Base-by-base conservation (phyloP, 2,797 vertebrate species). In the Cyprinella venusta region DNA sequence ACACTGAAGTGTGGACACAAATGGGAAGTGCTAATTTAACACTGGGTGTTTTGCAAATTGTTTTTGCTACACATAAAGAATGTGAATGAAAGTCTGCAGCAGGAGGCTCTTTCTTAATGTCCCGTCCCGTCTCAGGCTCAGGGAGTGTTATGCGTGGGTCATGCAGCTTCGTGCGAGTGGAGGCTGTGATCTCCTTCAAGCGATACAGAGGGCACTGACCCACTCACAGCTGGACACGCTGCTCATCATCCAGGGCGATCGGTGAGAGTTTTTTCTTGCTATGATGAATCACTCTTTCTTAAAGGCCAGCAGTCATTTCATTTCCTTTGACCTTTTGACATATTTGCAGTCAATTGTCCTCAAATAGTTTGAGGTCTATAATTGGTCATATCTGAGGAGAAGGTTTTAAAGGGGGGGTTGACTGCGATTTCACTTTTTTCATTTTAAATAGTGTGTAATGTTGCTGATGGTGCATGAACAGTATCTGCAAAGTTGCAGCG, bases 171-270 rank as follows among this genome's bases (percentile, higher is more conserved):
- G 89, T 76, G 93, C 92, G 1, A 86, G 84, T 2, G 90, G 42
- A 80, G 92, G 93, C 80, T 94, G 93, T 87, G 94, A 94, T 88
- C 90, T 96, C 69, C 90, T 95, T 30, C 90, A 91, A 71, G 94
- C 92, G 45, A 85, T 95, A 59, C 93, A 93, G 85, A 92, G 89
- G 19, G 59, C 72, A 52, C 81, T 94, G 13, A 6, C 6, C 0
- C 80, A 54, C 90, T 84, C 83, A 76, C 92, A 90, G 8, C 86
- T 96, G 85, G 90, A 95, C 89, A 92, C 93, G 18, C 85, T 96
- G 38, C 89, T 95, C 85, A 86, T 91, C 77, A 67, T 95, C 82
- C 52, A 94, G 70, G 92, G 93, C 81, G 93, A 88, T 90, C 92
- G 95, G 96, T 96, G 92, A 86, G 81, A 79, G 38, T 21, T 40